Percentiles rank a stretch among this genome's conserved stretches.
Evolutionary conservation across 2,888 invertebrate genomes (phyloP).

Genomic region (Ypsolopha sequella): DNA sequence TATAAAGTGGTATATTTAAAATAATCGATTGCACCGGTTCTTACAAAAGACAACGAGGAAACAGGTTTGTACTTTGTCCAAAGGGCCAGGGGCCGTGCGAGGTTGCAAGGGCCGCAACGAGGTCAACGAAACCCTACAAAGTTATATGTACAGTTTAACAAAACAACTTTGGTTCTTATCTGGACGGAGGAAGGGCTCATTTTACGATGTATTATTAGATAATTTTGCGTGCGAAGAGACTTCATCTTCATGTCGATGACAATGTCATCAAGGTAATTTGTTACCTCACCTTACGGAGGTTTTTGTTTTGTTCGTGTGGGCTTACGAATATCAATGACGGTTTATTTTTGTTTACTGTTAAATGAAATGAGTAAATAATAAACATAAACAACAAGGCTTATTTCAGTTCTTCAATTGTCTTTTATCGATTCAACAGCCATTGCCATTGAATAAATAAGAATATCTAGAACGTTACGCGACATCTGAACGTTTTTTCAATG

Average conservation of each 20-base stretch:
- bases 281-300: too few relatives aligned
- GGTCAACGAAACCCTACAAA: constrained; percentile 27
- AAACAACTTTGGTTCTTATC: not conserved
- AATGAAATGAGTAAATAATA: too few relatives aligned
- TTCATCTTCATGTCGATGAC: not conserved
- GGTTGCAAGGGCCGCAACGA: constrained; percentile 59
- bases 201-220: not conserved
- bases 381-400: too few relatives aligned
- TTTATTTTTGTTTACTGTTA: too few relatives aligned
- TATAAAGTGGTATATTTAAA: too few relatives aligned
- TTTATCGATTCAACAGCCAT: too few relatives aligned
- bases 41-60: not conserved
- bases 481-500: not conserved
- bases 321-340: too few relatives aligned
- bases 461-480: too few relatives aligned
- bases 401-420: too few relatives aligned
- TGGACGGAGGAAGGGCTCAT: not conserved
- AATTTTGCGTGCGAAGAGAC: not conserved
- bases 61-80: constrained; percentile 1
- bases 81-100: constrained; percentile 41
- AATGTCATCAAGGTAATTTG: not conserved
- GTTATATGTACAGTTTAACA: not conserved
- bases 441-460: too few relatives aligned
- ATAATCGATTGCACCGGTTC: not conserved
- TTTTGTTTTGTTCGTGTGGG: too few relatives aligned